A percentile compares a stretch with the other conserved stretches of the same genome.
Evolutionary conservation across 2,888 invertebrate species (phyloP).

Genomic region (Suillia variegata): DNA sequence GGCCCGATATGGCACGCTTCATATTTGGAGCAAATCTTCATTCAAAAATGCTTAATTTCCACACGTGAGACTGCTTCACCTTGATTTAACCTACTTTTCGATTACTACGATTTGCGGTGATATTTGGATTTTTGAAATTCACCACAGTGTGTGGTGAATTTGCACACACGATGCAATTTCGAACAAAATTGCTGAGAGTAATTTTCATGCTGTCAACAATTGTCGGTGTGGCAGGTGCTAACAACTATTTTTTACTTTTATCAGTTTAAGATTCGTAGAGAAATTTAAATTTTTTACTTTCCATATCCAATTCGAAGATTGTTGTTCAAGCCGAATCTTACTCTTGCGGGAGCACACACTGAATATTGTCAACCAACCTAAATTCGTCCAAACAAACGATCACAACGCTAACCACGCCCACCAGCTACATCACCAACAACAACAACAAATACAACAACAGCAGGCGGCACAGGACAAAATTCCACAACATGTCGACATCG

Average conservation of each 20-base stretch:
- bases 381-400: too few relatives aligned
- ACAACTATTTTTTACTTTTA: neutral
- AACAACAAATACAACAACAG: conserved; percentile 35
- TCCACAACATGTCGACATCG: conserved; percentile 37
- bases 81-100: neutral
- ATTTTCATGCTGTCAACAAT: conserved; percentile 60
- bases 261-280: neutral
- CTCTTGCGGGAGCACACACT: conserved; percentile 54
- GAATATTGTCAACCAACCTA: conserved; percentile 37
- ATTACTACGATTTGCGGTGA: neutral
- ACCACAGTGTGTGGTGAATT: neutral
- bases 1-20: too few relatives aligned
- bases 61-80: neutral
- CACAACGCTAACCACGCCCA: conserved; percentile 31
- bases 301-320: conserved; percentile 42
- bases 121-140: neutral
- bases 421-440: too few relatives aligned
- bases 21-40: neutral
- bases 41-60: neutral
- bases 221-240: conserved; percentile 56
- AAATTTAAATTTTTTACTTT: neutral
- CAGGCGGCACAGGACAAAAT: conserved; percentile 30
- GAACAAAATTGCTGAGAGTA: conserved; percentile 31
- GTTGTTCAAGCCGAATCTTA: conserved; percentile 60
- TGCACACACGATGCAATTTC: neutral